Base-by-base conservation (phyloP, 2,797 vertebrate genomes). In the Hypotaenidia philippensis region DNA sequence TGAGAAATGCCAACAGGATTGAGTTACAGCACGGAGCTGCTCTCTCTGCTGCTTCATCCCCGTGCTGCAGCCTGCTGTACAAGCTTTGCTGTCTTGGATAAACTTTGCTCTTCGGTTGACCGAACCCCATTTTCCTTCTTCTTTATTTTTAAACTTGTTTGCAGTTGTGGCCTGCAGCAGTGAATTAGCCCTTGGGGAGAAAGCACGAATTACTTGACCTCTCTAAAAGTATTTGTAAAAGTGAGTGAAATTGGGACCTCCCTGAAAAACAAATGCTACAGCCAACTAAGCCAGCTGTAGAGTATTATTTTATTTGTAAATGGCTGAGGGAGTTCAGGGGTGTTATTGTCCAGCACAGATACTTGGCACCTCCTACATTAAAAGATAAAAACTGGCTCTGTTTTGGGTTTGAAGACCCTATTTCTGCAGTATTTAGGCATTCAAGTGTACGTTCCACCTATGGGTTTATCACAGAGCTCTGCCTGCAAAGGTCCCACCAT, bases 241-340 rank as follows among this genome's bases (percentile, higher is more conserved):
- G 69, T 53, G 38, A 83, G 77, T 45, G 52, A 86, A 96, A 95
- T 65, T 4, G 2, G 81, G 64, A 95, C 83, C 77, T 95, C 60
- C 74, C 83, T 81, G 72, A 76, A 92, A 94, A 94, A 83, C 72
- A 95, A 86, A 40, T 8, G 32, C 53, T 94, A 72, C n/a, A 26
- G 64, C 68, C 93, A 96, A 31, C 38, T 45, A 56, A 76, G 60
- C 25, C 70, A 88, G 69, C 64, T 80, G 55, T 32, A 52, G n/a
- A 59, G 7, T 44, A 52, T 12, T 36, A 44, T 59, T 75, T 79
- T 38, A 72, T 61, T 40, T 83, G 56, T 47, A 74, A 89, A 86
- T 22, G 19, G 60, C 64, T 56, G 22, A 91, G 22, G 31, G 36
- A 68, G 45, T 80, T 63, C 26, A 59, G 1, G 5, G 56, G 20